These are phyloP conservation scores for Onchidella celtica DNA, from an alignment of 2,888 invertebrate species.

Conservation along the genomic window DNA sequence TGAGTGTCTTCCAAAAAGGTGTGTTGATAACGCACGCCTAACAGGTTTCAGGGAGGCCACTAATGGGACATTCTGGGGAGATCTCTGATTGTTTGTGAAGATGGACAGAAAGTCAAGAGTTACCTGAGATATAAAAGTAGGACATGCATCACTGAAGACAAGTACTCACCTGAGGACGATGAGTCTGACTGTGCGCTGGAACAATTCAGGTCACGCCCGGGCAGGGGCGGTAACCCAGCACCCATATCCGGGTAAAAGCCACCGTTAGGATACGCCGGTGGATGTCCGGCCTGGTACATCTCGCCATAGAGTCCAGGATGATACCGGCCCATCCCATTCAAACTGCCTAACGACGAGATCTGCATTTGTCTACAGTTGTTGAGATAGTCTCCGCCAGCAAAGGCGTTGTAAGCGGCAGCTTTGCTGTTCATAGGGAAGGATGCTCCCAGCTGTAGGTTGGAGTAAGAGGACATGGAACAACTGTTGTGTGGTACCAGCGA, in stretches of 20 bases:
- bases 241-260: conserved; percentile 75
- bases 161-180: conserved; percentile 67
- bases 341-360: conserved; percentile 70
- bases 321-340: conserved; percentile 74
- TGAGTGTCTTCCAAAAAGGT: too few species aligned
- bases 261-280: conserved; percentile 72
- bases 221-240: conserved; percentile 71
- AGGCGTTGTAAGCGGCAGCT: conserved; percentile 69
- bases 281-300: conserved; percentile 73
- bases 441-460: conserved; percentile 72
- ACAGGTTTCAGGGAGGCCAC: too few species aligned
- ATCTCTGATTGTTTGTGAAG: too few species aligned
- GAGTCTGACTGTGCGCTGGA: conserved; percentile 70
- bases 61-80: too few species aligned
- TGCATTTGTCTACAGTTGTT: conserved; percentile 74
- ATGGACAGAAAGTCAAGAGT: too few species aligned
- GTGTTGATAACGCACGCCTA: too few species aligned
- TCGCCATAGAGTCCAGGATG: conserved; percentile 71
- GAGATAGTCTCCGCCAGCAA: conserved; percentile 71
- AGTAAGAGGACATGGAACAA: conserved; percentile 72
- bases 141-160: too few species aligned
- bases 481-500: conserved; percentile 69
- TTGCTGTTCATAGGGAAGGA: conserved; percentile 73
- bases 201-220: conserved; percentile 73
- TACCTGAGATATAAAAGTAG: too few species aligned